These are phyloP conservation scores for Apus apus DNA, from an alignment of 2,113 vertebrate genomes.

Conservation along the genomic window DNA sequence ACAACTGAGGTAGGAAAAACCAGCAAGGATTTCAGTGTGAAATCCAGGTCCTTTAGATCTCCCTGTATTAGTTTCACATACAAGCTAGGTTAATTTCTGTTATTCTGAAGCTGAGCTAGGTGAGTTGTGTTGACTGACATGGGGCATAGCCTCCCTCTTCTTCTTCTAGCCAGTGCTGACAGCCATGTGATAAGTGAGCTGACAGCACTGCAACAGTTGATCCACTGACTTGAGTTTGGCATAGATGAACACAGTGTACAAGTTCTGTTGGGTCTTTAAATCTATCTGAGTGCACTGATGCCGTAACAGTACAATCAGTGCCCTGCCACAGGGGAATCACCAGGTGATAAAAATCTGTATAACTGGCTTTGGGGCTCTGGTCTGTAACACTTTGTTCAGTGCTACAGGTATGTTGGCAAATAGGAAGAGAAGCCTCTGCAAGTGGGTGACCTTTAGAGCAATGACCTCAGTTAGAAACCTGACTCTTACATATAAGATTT, in stretches of 20 bases:
- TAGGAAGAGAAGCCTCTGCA: neutral
- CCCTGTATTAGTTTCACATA: accelerated
- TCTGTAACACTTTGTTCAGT: neutral
- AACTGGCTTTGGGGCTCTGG: neutral
- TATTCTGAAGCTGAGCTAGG: neutral
- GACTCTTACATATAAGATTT: neutral
- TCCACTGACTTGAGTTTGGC: neutral
- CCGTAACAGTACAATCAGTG: accelerated
- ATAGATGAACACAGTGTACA: neutral
- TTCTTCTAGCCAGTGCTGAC: neutral
- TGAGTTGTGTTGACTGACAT: neutral
- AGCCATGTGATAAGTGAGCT: no score
- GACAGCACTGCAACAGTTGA: neutral
- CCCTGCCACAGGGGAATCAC: neutral
- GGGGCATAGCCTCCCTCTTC: neutral
- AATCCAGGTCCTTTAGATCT: neutral
- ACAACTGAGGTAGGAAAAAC: neutral
- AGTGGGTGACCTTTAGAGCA: neutral
- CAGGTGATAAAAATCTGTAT: neutral
- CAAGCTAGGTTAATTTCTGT: accelerated
- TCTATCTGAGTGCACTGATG: neutral
- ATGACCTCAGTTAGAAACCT: neutral
- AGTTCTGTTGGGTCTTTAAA: neutral
- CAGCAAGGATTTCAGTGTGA: neutral
- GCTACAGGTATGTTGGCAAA: neutral